These are phyloP conservation scores for Rynchops niger DNA, from an alignment of 2,113 vertebrate species.

Conservation along the genomic window DNA sequence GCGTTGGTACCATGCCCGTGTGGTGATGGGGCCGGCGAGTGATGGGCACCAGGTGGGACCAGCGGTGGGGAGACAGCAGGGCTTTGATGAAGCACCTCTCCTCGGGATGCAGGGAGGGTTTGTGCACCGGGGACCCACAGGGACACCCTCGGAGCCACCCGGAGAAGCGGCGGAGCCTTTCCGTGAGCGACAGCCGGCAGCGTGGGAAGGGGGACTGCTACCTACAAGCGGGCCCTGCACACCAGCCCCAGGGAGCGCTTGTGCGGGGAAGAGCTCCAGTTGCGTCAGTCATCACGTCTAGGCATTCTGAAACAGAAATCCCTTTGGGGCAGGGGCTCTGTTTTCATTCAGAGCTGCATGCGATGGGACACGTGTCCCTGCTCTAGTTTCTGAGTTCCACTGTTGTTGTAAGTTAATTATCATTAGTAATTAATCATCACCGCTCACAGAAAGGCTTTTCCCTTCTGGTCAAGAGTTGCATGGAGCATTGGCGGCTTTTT, in stretches of 20 bases:
- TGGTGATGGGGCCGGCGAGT: background rate
- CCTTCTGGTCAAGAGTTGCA: background rate
- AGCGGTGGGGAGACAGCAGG: background rate
- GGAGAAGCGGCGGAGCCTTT: background rate
- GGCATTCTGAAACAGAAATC: background rate
- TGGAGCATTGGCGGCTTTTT: background rate
- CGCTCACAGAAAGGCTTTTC: background rate
- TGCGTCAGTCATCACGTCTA: background rate
- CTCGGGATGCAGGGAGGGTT: background rate
- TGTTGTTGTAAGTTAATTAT: constrained; percentile 37
- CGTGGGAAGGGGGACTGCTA: background rate
- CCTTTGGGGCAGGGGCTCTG: background rate
- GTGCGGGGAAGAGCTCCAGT: background rate
- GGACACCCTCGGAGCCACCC: fast-evolving
- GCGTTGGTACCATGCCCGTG: fast-evolving
- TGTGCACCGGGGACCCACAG: background rate
- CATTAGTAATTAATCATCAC: background rate
- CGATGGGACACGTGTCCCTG: background rate
- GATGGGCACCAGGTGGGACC: background rate
- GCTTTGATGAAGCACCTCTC: background rate
- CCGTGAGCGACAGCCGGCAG: background rate
- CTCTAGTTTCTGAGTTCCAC: background rate
- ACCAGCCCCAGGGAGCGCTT: background rate
- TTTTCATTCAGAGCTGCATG: background rate
- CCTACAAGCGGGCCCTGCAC: background rate